Conservation (phyloP, 1,140 invertebrate species). For the Lordiphosa stackelbergi region DNA sequence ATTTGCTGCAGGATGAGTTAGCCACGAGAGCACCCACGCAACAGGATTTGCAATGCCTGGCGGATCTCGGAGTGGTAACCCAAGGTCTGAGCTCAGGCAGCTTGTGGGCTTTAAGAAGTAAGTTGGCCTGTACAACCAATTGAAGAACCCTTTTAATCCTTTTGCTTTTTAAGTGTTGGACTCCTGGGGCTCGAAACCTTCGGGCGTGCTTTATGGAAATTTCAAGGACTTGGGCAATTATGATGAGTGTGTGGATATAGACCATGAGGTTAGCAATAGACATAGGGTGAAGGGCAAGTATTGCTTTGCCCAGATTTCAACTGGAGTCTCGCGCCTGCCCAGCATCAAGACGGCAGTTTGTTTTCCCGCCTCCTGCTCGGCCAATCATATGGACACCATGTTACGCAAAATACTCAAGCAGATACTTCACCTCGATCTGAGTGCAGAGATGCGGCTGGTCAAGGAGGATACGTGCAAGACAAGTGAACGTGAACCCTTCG, state of each 20-base stretch:
- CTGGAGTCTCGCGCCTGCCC: neutral
- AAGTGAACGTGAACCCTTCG: slow-evolving; percentile 15
- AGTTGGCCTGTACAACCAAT: neutral
- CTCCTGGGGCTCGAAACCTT: slow-evolving; percentile 45
- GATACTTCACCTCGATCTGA: slow-evolving; percentile 16
- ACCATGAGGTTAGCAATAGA: slow-evolving; percentile 7
- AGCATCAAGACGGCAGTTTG: slow-evolving; percentile 27
- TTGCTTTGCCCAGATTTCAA: slow-evolving; percentile 11
- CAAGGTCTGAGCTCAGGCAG: slow-evolving; percentile 5
- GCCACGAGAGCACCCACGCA: neutral
- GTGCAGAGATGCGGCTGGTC: slow-evolving; percentile 10
- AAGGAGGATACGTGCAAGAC: slow-evolving; percentile 20
- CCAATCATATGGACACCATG: slow-evolving; percentile 25
- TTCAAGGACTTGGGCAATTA: slow-evolving; percentile 41
- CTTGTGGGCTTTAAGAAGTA: slow-evolving; percentile 24
- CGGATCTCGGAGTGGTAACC: slow-evolving; percentile 10
- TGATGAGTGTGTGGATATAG: slow-evolving; percentile 40
- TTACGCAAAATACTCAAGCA: slow-evolving; percentile 20
- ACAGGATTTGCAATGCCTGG: slow-evolving; percentile 21
- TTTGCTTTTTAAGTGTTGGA: slow-evolving; percentile 28
- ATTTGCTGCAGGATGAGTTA: slow-evolving; percentile 1
- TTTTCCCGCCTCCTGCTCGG: slow-evolving; percentile 36
- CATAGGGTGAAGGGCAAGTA: slow-evolving; percentile 36
- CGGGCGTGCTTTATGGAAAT: slow-evolving; percentile 40
- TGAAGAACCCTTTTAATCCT: neutral